Evolutionary conservation across 2,888 invertebrate genomes (phyloP).

Genomic region (Stegophylla sp.): DNA sequence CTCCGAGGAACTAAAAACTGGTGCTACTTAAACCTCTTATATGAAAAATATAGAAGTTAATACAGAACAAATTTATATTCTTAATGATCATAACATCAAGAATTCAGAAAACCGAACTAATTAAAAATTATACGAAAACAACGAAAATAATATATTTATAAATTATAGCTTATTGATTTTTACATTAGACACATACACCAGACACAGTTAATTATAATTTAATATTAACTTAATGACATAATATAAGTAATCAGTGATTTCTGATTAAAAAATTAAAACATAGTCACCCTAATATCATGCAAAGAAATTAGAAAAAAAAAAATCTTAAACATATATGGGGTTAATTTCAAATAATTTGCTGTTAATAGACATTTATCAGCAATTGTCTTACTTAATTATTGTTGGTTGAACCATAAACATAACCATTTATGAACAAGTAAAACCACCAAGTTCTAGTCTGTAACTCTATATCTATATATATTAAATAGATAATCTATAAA

Average conservation of each 20-base stretch:
- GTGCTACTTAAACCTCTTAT: conserved; percentile 14
- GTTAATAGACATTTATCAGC: neutral
- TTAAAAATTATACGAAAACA: conserved; percentile 51
- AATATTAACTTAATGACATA: conserved; percentile 45
- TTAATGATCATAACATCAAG: conserved; percentile 8
- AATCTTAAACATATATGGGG: conserved; percentile 15
- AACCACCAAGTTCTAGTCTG: conserved; percentile 34
- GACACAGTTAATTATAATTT: conserved; percentile 27
- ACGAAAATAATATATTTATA: conserved; percentile 40
- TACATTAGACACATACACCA: conserved; percentile 48
- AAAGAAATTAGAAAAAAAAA: conserved; percentile 37
- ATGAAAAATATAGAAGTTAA: conserved; percentile 18
- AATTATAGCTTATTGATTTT: conserved; percentile 5
- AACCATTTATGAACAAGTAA: conserved; percentile 9
- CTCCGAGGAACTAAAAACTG: conserved; percentile 43
- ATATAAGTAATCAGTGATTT: conserved; percentile 19
- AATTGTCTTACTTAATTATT: neutral
- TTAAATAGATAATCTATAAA: too few species aligned
- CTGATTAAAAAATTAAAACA: conserved; percentile 23
- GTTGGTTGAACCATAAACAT: conserved; percentile 2
- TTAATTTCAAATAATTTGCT: conserved; percentile 1
- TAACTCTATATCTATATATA: conserved; percentile 19
- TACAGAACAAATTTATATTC: conserved; percentile 33
- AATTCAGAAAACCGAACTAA: conserved; percentile 31
- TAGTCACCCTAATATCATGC: conserved; percentile 36